phyloP scores from a whole-genome alignment of 2,113 vertebrate genomes.

The Puma concolor region DNA sequence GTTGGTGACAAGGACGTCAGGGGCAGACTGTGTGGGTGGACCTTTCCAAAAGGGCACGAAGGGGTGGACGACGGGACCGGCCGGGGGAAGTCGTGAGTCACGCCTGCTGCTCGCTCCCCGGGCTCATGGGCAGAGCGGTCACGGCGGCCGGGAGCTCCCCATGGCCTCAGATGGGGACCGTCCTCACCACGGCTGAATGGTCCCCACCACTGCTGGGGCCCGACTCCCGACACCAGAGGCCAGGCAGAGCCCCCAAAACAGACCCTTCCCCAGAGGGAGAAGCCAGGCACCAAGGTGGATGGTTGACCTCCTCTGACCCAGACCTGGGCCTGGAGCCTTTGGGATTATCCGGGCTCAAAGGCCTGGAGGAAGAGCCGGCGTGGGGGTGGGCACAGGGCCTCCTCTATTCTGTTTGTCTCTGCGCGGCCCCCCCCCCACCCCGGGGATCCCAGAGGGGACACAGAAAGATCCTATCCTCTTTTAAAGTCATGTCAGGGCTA shows the following conservation, averaged over 20 bases:
- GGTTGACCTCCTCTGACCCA: background rate
- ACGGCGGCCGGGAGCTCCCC: background rate
- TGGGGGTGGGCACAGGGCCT: background rate
- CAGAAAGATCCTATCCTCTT: background rate
- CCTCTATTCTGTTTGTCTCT: background rate
- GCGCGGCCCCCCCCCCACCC: accelerated
- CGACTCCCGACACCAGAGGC: background rate
- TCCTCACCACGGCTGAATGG: background rate
- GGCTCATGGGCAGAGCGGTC: background rate
- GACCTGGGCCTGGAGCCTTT: background rate
- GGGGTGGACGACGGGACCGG: background rate
- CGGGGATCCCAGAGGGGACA: background rate
- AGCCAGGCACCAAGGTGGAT: background rate
- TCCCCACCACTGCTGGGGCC: background rate
- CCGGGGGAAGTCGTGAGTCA: background rate
- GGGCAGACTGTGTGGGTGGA: too few species aligned
- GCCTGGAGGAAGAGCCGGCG: background rate
- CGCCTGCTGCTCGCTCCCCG: too few species aligned
- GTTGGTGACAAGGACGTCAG: background rate
- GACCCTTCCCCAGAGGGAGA: background rate
- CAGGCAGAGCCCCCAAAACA: background rate
- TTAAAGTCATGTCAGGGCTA: background rate
- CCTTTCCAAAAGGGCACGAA: too few species aligned
- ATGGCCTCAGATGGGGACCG: background rate
- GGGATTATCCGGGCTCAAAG: background rate